Evolutionary conservation across 2,797 vertebrate species (phyloP), one percentile per base, ranked within the genome.

Genomic region (Artibeus jamaicensis): DNA sequence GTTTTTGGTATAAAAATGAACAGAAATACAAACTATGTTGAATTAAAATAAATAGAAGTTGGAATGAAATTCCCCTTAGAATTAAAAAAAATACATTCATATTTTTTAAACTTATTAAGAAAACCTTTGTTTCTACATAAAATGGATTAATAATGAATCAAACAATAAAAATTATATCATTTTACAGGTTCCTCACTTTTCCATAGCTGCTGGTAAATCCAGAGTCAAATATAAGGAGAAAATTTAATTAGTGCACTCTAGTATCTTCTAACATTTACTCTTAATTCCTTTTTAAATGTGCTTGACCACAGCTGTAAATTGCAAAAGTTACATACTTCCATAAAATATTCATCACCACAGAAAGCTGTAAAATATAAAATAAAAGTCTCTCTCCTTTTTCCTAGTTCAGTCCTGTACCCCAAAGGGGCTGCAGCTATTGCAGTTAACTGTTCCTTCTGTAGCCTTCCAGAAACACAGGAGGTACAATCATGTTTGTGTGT

Each of bases 1-100:
- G 32, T 74, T 93, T 29, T 44, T 67, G 6, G 62, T 2, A 93
- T 85, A 86, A 88, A 90, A 89, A 57, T 29, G 89, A 97, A 76
- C 22, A 86, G 32, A 95, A 84, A 77, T 86, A 85, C 14, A 78
- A 32, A 8, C 32, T 50, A 85, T 32, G 5, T 26, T 93, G 48
- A 82, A 67, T 89, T 82, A 37, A 92, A 46, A 77, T 42, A 85
- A 89, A 91, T 46, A 6, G 62, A 67, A 70, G 32, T 78, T 83
- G 34, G 21, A 19, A 82, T 76, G 12, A 82, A 94, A 79, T 73
- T 94, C 79, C 15, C 21, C 26, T 93, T 88, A 85, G 81, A 93
- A 84, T 83, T 62, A 62, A 18, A 86, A 50, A 91, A 90, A 55
- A 29, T 55, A 55, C 18, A 59, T 39, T 73, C 73, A 87, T 87